A percentile compares a stretch with the other conserved stretches of the same genome.
These are phyloP conservation scores for Drosophila navojoa DNA, from an alignment of 1,140 invertebrate genomes.

Conservation along the genomic window DNA sequence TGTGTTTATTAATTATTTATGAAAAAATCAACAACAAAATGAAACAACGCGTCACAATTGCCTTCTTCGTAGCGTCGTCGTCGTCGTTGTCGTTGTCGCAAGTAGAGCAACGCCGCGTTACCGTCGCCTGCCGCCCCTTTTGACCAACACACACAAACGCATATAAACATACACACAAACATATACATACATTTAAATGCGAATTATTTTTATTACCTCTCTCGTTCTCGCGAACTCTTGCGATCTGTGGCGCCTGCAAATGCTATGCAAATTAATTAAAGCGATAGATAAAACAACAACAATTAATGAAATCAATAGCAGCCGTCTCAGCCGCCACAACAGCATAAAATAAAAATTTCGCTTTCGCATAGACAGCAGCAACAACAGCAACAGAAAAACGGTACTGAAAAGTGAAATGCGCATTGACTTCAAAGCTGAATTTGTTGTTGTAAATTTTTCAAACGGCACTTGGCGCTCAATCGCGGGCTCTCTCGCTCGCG, in stretches of 20 bases:
- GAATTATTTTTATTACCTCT: conserved; percentile 46
- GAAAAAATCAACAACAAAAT: no score
- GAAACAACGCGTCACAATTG: conserved; percentile 38
- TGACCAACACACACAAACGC: conserved; percentile 27
- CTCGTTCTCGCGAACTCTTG: conserved; percentile 24
- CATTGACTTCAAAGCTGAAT: conserved; percentile 59
- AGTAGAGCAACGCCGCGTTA: conserved; percentile 45
- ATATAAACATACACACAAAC: conserved; percentile 4
- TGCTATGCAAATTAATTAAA: conserved; percentile 69
- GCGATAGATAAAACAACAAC: conserved; percentile 35
- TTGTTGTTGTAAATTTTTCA: conserved; percentile 72
- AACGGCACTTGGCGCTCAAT: conserved; percentile 64
- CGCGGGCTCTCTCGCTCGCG: conserved; percentile 34
- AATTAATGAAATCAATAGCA: conserved; percentile 58
- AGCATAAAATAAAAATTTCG: conserved; percentile 67
- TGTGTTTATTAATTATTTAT: conserved; percentile 49
- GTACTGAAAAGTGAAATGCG: conserved; percentile 73
- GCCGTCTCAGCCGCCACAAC: conserved; percentile 26
- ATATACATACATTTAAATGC: conserved; percentile 17
- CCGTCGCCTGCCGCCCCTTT: conserved; percentile 36
- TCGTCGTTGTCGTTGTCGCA: conserved; percentile 22
- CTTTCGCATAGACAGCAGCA: conserved; percentile 60
- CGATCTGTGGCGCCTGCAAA: conserved; percentile 38
- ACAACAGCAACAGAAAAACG: conserved; percentile 42
- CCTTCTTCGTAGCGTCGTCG: conserved; percentile 11